phyloP scores from a whole-genome alignment of 2,797 vertebrate species.

The Miichthys miiuy region DNA sequence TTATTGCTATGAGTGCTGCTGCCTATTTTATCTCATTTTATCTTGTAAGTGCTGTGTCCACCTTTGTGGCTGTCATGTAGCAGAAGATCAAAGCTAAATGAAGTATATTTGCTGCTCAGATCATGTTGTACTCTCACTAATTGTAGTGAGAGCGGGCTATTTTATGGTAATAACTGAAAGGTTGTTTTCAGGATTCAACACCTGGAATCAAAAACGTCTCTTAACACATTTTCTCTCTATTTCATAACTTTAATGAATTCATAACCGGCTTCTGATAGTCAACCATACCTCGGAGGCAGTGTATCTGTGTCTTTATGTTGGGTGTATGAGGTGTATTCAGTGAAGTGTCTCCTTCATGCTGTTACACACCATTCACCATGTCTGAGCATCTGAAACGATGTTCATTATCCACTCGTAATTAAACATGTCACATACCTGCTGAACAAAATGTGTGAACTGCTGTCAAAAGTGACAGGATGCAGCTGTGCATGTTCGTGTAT shows the following conservation, averaged over 20 bases:
- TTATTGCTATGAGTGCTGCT: background rate
- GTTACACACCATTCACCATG: constrained; percentile 16
- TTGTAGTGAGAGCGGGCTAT: background rate
- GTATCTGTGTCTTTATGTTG: background rate
- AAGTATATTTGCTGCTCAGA: background rate
- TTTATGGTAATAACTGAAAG: background rate
- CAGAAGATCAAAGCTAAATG: background rate
- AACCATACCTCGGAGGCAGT: background rate
- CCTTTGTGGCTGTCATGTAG: background rate
- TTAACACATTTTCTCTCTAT: background rate
- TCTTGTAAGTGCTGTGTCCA: background rate
- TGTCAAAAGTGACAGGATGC: constrained; percentile 50
- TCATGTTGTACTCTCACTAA: background rate
- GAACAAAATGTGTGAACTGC: constrained; percentile 35
- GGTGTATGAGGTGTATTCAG: background rate
- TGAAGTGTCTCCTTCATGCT: constrained; percentile 17
- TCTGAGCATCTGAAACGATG: constrained; percentile 47
- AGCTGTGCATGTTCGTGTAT: constrained; percentile 33
- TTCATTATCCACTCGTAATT: constrained; percentile 67
- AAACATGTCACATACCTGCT: constrained; percentile 68
- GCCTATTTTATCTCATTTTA: background rate
- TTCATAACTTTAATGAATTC: background rate
- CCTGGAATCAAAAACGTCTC: constrained; percentile 3
- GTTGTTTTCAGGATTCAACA: background rate
- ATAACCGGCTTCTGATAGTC: background rate